Evolutionary conservation across 2,888 invertebrate species (phyloP), one percentile per base, ranked within the genome.

Genomic region (Ceratothoa steindachneri): DNA sequence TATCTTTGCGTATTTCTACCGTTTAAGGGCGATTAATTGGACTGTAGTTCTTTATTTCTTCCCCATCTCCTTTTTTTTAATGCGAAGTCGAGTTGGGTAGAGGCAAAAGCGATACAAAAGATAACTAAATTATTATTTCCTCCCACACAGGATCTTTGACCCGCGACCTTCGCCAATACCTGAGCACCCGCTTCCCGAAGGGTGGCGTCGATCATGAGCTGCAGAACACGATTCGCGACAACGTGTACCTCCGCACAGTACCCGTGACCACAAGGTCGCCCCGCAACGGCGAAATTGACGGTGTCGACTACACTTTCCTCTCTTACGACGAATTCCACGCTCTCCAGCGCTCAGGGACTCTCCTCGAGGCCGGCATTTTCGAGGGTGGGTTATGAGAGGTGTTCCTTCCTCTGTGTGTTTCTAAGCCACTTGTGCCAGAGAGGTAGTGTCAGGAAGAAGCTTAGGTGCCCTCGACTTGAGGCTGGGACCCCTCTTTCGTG

Each of bases 221-320:
- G 64, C 89, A 89, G 83, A 87, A 87, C 80, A 87, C 87, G n/a
- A 88, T 89, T 73, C 83, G 89, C 72, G 88, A 89, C 82, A 89
- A 89, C 82, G 83, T 89, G 72, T 89, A 89, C 82, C 84, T 87
- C 81, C 84, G 88, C 80, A 88, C 88, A 28, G 88, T 89, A 12
- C 89, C 89, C 85, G 88, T 88, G 81, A 89, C 89, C 22, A 89
- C 89, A 0, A 82, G 89, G 69, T 82, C 84, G 28, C 86, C 87
- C 15, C 83, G 88, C 78, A 85, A 86, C 67, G 88, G 87, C 41
- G 89, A 89, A 84, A 85, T 87, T 41, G 87, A 88, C 83, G 88
- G 88, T 27, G 87, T 88, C 24, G 89, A 89, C 83, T 89, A 89
- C 82, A 87, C 87, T 22, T 89, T 89, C 82, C 84, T 89, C 52